These are phyloP conservation scores for Anisognathus igniventris DNA, from an alignment of 2,797 vertebrate species.

Conservation along the genomic window DNA sequence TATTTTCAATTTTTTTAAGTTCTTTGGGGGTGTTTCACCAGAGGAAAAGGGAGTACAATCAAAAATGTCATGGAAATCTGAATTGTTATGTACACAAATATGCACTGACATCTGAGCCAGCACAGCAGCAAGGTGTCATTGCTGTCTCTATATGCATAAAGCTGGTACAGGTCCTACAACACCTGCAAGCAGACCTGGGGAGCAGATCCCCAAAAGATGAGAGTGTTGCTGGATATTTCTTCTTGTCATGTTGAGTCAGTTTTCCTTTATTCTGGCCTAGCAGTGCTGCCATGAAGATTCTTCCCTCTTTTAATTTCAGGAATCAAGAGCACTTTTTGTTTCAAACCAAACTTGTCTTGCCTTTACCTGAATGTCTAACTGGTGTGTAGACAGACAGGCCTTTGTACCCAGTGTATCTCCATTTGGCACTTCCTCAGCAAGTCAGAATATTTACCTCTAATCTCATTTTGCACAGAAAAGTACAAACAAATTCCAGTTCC, in stretches of 20 bases:
- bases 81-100: not conserved
- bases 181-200: not conserved
- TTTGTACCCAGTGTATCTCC: not conserved
- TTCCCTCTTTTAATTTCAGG: not conserved
- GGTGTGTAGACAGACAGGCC: not conserved
- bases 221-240: not conserved
- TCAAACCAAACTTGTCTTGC: not conserved
- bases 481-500: not conserved
- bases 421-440: not conserved
- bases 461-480: not conserved
- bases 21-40: not conserved
- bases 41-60: not conserved
- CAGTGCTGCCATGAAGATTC: not conserved
- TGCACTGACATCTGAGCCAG: not conserved
- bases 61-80: not conserved
- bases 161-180: not conserved
- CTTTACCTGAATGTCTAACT: not conserved
- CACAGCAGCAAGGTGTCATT: not conserved
- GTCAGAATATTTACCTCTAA: not conserved
- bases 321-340: not conserved
- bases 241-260: not conserved
- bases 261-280: not conserved
- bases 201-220: not conserved
- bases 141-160: not conserved
- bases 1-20: not conserved